Base-by-base conservation (phyloP, 1,140 invertebrate genomes). In the Nasonia longicornis region DNA sequence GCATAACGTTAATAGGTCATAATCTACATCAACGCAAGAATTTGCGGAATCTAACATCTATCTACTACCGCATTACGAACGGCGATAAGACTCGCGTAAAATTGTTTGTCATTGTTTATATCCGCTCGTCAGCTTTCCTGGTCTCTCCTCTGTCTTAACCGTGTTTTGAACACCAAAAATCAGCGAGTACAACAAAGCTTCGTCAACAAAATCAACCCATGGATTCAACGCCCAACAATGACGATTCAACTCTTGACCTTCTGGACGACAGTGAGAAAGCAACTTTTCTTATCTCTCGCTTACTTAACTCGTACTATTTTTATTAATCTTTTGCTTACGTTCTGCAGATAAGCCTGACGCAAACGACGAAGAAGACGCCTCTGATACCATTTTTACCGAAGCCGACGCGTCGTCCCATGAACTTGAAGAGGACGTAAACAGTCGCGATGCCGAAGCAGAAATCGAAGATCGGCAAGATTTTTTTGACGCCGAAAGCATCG, bases 391-490 rank as follows among this genome's bases (percentile, higher is more conserved):
- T 29, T 67, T n/a, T 20, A 52, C 1, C 76, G 76, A 69, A 63
- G 74, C n/a, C 8, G 69, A 22, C 35, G 2, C n/a, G 16, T 58
- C 52, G 6, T 58, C 14, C 16, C 16, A 7, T 58, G 52, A 58
- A n/a, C 16, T 58, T 58, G 58, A 76, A 1, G 6, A 66, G 0
- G 35, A 66, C n/a, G 63, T n/a, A 45, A 12, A 66, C 52, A 38
- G 38, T 31, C 12, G 42, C 16, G 14, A 20, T 10, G 42, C 29
- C 3, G 20, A 10, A 26, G 22, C n/a, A 10, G 20, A 58, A n/a
- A 52, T 74, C 38, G 72, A 58, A 74, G 45, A 74, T 12, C 31
- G 29, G 70, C 70, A 72, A 31, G 38, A 72, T 64, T 22, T 22
- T n/a, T 31, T 20, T 0, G 20, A 58, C n/a, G 16, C 14, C 20